phyloP scores from a whole-genome alignment of 2,797 vertebrate genomes.

The Hippopotamyrus pictus region DNA sequence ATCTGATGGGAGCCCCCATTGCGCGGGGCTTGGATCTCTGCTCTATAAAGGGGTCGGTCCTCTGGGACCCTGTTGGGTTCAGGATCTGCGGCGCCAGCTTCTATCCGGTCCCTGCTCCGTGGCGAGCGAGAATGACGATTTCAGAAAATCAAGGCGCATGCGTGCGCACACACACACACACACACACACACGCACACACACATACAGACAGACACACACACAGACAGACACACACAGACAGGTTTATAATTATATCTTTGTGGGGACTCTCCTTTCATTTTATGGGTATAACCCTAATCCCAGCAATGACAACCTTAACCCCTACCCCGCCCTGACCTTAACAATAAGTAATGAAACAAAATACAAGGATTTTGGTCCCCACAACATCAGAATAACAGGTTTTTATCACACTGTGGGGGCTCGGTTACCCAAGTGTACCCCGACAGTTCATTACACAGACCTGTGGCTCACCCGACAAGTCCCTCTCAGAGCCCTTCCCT shows the following conservation, averaged over 20 bases:
- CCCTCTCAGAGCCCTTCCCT: neutral
- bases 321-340: neutral
- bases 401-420: conserved; percentile 29
- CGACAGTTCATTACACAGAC: conserved; percentile 65
- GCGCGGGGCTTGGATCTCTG: neutral
- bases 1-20: conserved; percentile 17
- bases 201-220: no score
- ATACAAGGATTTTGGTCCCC: neutral
- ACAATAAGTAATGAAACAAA: neutral
- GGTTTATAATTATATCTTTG: neutral
- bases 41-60: conserved; percentile 9
- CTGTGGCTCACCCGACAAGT: neutral
- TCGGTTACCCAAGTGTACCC: conserved; percentile 44
- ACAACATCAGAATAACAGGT: neutral
- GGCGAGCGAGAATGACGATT: neutral
- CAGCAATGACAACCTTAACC: neutral
- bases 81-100: conserved; percentile 24
- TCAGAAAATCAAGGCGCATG: neutral
- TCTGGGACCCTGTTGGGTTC: conserved; percentile 14
- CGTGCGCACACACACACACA: neutral
- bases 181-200: neutral
- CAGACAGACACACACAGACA: neutral
- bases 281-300: neutral
- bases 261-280: neutral
- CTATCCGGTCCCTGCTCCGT: conserved; percentile 39